A percentile compares a stretch with the other conserved stretches of the same genome.
Conservation (phyloP, 1,140 invertebrate genomes). For the Bombus waltoni region DNA sequence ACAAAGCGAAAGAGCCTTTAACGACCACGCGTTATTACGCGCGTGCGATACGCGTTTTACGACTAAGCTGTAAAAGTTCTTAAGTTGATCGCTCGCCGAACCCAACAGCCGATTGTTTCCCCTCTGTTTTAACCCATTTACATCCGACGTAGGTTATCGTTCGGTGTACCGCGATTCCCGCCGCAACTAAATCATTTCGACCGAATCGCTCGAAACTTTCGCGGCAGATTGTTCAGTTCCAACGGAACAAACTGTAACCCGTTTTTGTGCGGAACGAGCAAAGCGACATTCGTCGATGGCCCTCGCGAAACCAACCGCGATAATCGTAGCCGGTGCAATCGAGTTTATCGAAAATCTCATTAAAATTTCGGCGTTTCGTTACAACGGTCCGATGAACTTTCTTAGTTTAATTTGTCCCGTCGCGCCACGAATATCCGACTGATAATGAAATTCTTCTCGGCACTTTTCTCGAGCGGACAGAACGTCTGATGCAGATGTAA, state of each 20-base stretch:
- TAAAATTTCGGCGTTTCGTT: not conserved
- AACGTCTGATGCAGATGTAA: slow-evolving; percentile 17
- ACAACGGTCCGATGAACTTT: slow-evolving; percentile 37
- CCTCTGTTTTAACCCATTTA: slow-evolving; percentile 28
- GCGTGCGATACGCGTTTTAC: slow-evolving; percentile 60
- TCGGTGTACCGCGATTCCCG: not conserved
- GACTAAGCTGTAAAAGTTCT: slow-evolving; percentile 54
- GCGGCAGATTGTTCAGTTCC: not conserved
- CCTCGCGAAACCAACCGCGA: not conserved
- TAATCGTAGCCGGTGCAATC: not conserved
- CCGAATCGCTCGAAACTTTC: slow-evolving; percentile 23
- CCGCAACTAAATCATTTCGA: slow-evolving; percentile 12
- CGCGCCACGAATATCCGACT: slow-evolving; percentile 47
- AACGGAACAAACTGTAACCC: not conserved
- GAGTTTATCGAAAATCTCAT: not conserved
- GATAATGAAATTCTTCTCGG: slow-evolving; percentile 39
- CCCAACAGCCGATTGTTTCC: slow-evolving; percentile 23
- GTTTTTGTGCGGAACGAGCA: not conserved
- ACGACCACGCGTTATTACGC: slow-evolving; percentile 55
- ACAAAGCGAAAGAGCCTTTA: slow-evolving; percentile 59
- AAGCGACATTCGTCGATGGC: not conserved
- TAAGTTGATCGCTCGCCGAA: slow-evolving; percentile 22
- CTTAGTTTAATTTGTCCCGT: slow-evolving; percentile 33
- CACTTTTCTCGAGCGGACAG: not conserved
- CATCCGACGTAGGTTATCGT: not conserved